Evolutionary conservation across 2,888 invertebrate species (phyloP), one percentile per base, ranked within the genome.

Genomic region (Deilephila elpenor): DNA sequence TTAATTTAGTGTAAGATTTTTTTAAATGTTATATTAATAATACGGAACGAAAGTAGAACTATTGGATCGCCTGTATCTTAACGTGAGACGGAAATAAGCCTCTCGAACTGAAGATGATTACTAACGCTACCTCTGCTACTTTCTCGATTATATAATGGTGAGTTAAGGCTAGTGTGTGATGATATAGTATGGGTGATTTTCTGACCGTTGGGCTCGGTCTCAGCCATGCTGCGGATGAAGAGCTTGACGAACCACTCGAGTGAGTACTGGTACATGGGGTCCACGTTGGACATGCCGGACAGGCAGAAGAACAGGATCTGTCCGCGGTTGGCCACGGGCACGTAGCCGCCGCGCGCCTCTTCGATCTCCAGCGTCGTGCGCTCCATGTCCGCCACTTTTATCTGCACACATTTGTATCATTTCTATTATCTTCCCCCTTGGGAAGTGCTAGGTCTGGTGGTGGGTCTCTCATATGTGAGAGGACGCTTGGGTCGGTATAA

Each of bases 261-360:
- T 0, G 98, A 98, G 90, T 98, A 99, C 89, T 98, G 98, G 90
- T 99, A 99, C 98, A 99, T 99, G 19, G 98, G 98, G 89, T 99
- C 98, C 37, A 99, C 97, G 82, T 96, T 97, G 61, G 98, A 97
- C 86, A 99, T 95, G 86, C 98, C 98, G 0, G 97, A 96, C 17
- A 98, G 95, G 70, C 98, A 98, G 92, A 98, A 98, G 93, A 98
- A 98, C 64, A 98, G 90, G 77, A 98, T 97, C 78, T 98, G 97
- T 0, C 98, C 98, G 76, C 98, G 96, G 73, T 97, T 96, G 0
- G 98, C 98, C 0, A 98, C 98, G 0, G 98, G 97, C 71, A 97
- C 96, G 88, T 98, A 98, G 11, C 96, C 96, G 37, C 96, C 95
- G 44, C 98, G 96, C 0, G 98, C 97, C 8, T 95, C 95, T 79